Conservation (phyloP, 2,113 vertebrate species). For the Meleagris gallopavo region DNA sequence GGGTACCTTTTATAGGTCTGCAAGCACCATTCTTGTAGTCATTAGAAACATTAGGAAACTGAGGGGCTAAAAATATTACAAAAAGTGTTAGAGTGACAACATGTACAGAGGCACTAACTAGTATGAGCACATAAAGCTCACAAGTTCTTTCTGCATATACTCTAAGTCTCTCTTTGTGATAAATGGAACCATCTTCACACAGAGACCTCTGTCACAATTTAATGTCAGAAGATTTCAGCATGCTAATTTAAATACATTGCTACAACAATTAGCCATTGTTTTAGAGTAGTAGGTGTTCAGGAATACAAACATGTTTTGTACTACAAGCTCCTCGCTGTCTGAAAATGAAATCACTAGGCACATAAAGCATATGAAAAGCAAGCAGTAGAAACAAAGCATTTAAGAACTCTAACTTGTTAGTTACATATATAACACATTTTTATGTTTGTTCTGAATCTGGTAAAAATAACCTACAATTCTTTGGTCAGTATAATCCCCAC, state of each 20-base stretch:
- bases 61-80: neutral
- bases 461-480: constrained; percentile 89
- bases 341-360: neutral
- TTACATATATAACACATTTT: neutral
- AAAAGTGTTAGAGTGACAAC: neutral
- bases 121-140: neutral
- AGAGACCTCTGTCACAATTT: neutral
- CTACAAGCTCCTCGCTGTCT: neutral
- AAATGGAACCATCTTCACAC: too few species aligned
- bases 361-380: neutral
- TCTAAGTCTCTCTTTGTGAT: neutral
- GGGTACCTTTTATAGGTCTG: neutral
- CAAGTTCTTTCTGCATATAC: neutral
- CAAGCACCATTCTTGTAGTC: neutral
- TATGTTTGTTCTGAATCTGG: neutral
- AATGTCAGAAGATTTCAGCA: neutral
- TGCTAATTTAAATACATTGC: neutral
- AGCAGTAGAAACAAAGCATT: neutral
- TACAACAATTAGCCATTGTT: neutral
- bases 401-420: neutral
- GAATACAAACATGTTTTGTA: neutral
- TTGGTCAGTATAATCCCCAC: constrained; percentile 97
- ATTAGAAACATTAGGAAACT: neutral
- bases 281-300: neutral
- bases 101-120: neutral